phyloP scores from a whole-genome alignment of 2,113 vertebrate genomes.

The Procapra przewalskii region DNA sequence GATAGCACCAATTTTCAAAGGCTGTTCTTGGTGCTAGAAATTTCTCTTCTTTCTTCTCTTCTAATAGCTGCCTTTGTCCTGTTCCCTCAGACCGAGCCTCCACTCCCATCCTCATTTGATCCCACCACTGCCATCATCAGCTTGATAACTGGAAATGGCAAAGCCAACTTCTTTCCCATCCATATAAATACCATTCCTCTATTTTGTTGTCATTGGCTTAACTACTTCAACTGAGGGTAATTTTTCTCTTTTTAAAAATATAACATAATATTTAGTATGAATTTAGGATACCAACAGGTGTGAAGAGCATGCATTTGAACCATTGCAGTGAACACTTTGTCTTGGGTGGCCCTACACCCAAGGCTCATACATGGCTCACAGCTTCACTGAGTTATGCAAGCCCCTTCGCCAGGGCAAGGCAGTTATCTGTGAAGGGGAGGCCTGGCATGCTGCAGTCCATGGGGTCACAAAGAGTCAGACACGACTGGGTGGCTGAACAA shows the following conservation, averaged over 20 bases:
- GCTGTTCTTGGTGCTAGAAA: neutral
- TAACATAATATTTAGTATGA: neutral
- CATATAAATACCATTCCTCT: neutral
- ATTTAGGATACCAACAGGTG: neutral
- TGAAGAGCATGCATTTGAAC: neutral
- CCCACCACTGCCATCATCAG: neutral
- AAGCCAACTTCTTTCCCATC: neutral
- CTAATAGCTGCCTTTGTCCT: neutral
- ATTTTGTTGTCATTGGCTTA: neutral
- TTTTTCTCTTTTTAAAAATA: constrained; percentile 13
- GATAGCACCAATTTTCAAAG: neutral
- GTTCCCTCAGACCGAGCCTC: neutral
- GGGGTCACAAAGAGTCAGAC: neutral
- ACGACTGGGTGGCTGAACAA: neutral
- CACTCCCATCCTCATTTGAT: neutral
- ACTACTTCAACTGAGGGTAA: neutral
- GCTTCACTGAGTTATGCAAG: neutral
- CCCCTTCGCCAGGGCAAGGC: neutral
- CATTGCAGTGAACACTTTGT: neutral
- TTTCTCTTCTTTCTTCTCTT: neutral
- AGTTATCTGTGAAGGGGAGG: neutral
- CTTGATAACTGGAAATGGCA: neutral
- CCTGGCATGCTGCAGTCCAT: neutral
- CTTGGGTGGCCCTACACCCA: neutral
- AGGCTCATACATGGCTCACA: neutral